Conservation (phyloP, 64 coral and sea anemone genomes). For the Orbicella faveolata region DNA sequence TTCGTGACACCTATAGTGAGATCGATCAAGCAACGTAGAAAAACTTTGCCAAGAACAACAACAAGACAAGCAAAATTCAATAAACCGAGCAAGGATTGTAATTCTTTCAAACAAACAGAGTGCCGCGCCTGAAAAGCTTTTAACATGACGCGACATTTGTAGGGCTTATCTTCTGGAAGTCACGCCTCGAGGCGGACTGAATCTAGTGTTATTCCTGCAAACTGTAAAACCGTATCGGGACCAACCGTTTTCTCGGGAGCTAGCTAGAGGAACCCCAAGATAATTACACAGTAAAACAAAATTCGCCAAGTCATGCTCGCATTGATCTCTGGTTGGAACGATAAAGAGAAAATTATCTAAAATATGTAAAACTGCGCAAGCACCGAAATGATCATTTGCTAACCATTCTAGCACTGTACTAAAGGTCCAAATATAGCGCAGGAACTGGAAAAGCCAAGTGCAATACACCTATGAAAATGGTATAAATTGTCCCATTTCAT, state of each 20-base stretch:
- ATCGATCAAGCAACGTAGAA: slow-evolving; percentile 54
- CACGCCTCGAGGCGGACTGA: slow-evolving; percentile 3
- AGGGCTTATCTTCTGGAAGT: background rate
- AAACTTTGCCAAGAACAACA: slow-evolving; percentile 33
- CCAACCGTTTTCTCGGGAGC: slow-evolving; percentile 51
- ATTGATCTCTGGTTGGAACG: background rate
- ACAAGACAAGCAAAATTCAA: slow-evolving; percentile 46
- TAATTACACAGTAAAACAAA: slow-evolving; percentile 40
- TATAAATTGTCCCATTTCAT: slow-evolving; percentile 46
- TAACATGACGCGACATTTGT: background rate
- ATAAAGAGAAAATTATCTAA: slow-evolving; percentile 44
- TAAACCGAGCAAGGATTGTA: slow-evolving; percentile 29
- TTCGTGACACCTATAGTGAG: slow-evolving; percentile 26
- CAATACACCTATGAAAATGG: slow-evolving; percentile 36
- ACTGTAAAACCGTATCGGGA: background rate
- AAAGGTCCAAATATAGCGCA: slow-evolving; percentile 44
- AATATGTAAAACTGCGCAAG: slow-evolving; percentile 35
- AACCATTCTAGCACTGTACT: slow-evolving; percentile 31
- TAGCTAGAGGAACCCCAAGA: slow-evolving; percentile 36
- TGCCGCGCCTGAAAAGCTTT: background rate
- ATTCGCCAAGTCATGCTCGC: background rate
- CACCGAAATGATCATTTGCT: slow-evolving; percentile 5
- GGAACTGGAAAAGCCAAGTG: slow-evolving; percentile 9
- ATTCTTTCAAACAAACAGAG: slow-evolving; percentile 5
- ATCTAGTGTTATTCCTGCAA: slow-evolving; percentile 37